phyloP scores from a whole-genome alignment of 2,797 vertebrate species.

The Aulostomus chinensis region DNA sequence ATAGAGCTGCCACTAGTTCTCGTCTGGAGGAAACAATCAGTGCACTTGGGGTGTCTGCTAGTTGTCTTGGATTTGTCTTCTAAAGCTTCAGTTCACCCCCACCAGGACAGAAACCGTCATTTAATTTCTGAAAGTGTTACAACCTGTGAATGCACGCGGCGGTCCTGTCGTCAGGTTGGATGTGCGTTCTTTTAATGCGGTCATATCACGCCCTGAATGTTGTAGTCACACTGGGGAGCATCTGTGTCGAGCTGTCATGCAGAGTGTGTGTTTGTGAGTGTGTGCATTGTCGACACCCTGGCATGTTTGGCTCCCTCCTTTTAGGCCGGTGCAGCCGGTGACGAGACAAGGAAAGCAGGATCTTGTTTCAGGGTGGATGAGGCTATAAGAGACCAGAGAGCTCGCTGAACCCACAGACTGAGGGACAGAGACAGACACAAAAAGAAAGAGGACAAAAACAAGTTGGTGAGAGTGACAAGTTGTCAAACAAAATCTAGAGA shows the following conservation, averaged over 20 bases:
- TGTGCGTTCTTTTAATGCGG: not conserved
- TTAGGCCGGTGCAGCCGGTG: conserved; percentile 63
- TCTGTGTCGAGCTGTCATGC: conserved; percentile 3
- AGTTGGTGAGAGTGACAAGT: too few species aligned
- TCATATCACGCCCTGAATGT: not conserved
- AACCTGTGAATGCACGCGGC: too few species aligned
- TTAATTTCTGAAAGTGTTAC: too few species aligned
- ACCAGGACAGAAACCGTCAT: too few species aligned
- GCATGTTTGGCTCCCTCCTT: conserved; percentile 71
- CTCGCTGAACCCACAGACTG: conserved; percentile 43
- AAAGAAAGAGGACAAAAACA: conserved; percentile 28
- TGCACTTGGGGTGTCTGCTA: not conserved
- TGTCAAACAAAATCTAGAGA: not conserved
- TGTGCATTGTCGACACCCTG: conserved; percentile 55
- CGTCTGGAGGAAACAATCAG: conserved; percentile 17
- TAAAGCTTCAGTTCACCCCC: too few species aligned
- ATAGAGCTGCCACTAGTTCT: conserved; percentile 49
- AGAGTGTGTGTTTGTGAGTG: conserved; percentile 2
- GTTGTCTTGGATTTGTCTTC: too few species aligned
- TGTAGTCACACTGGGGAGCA: conserved; percentile 8
- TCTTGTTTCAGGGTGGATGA: conserved; percentile 89
- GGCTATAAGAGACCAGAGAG: conserved; percentile 82
- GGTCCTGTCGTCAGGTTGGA: not conserved
- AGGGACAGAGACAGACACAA: conserved; percentile 8
- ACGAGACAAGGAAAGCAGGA: conserved; percentile 75